Evolutionary conservation across 2,797 vertebrate species (phyloP), one percentile per base, ranked within the genome.

Genomic region (Fistularia commersonii): DNA sequence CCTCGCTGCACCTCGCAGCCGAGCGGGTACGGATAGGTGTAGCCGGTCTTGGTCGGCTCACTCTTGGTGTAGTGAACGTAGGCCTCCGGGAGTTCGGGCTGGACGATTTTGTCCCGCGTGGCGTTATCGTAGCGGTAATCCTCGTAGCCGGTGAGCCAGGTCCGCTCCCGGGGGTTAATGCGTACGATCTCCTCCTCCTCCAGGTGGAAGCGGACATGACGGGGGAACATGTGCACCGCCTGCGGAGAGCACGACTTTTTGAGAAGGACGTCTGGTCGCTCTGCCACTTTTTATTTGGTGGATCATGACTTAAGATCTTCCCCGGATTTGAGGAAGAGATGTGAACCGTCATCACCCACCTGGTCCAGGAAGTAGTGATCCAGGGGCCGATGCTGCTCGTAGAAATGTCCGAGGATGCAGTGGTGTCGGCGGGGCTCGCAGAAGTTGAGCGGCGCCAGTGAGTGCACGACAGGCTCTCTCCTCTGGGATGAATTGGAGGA

Each of bases 401-500:
- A 92, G 61, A 94, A 81, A 81, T 93, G 92, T 61, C 92, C 93
- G 79, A 95, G 86, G 66, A 95, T 92, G 79, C 93, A 96, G 41
- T 84, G 84, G 86, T 95, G 92, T 64, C 88, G 88, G n/a, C 90
- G 90, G 53, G 90, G 83, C 64, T 96, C 94, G 9, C 92, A 93
- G 69, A 93, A 91, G 36, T 82, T 77, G 58, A 93, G 90, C 33
- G 93, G 93, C 11, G 92, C 89, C 62, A 94, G 76, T 4, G 90
- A 80, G 69, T 90, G 87, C 54, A 90, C 59, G 13, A 89, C 82
- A 32, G 87, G 87, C 66, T 98, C 95, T 72, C 90, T 92, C 88
- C 91, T 94, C 77, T 95, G 94, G 48, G 95, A 98, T n/a, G 95
- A 98, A 86, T 94, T 98, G 54, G 95, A 98, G 48, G 96, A 97